phyloP scores from a whole-genome alignment of 2,888 invertebrate species.

The Apodemia duryi region DNA sequence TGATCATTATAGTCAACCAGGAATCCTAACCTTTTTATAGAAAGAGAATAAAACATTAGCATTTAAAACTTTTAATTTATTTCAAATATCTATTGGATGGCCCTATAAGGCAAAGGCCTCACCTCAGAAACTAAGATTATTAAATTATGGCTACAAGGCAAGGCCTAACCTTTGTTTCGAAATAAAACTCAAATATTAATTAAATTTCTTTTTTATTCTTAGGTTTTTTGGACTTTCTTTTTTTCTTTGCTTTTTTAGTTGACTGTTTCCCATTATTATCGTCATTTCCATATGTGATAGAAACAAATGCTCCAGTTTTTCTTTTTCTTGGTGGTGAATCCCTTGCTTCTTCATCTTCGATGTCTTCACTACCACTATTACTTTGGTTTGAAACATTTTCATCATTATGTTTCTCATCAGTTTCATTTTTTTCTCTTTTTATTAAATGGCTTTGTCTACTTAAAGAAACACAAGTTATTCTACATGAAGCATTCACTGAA shows the following conservation, averaged over 20 bases:
- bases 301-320: constrained; percentile 63
- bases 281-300: constrained; percentile 57
- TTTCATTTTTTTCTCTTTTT: constrained; percentile 55
- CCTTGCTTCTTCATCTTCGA: constrained; percentile 39
- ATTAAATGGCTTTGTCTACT: constrained; percentile 66
- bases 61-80: too few relatives aligned
- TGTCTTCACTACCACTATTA: constrained; percentile 40
- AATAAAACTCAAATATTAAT: neutral
- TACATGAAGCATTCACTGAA: constrained; percentile 82
- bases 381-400: constrained; percentile 34
- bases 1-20: too few relatives aligned
- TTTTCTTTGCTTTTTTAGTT: constrained; percentile 44
- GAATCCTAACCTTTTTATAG: too few relatives aligned
- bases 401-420: constrained; percentile 32
- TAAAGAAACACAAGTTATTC: constrained; percentile 86
- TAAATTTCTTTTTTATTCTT: constrained; percentile 8
- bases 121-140: too few relatives aligned
- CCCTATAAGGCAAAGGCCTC: too few relatives aligned
- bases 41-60: too few relatives aligned
- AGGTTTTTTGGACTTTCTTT: constrained; percentile 58
- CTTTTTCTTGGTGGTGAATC: constrained; percentile 42
- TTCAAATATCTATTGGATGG: too few relatives aligned
- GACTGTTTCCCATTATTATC: constrained; percentile 41
- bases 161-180: neutral
- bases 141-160: too few relatives aligned